phyloP scores from a whole-genome alignment of 2,113 vertebrate genomes.

The Zosterops borbonicus region DNA sequence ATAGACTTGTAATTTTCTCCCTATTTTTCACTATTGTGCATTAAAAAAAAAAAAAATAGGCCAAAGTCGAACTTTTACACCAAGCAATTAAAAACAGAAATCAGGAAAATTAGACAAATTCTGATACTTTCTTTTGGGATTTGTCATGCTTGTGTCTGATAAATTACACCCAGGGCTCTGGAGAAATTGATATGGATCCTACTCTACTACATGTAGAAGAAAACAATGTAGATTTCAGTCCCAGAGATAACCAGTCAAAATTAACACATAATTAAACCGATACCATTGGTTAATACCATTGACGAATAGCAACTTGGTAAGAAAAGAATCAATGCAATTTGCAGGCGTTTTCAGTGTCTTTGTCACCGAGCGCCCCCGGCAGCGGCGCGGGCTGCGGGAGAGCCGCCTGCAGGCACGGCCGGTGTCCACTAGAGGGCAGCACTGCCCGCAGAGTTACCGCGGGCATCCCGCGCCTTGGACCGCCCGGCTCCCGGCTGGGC shows the following conservation, averaged over 20 bases:
- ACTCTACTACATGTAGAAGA: background rate
- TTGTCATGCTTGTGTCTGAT: background rate
- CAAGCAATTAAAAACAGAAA: background rate
- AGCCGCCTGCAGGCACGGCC: background rate
- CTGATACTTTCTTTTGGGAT: background rate
- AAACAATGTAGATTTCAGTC: background rate
- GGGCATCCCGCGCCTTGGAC: no score
- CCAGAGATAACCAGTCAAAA: background rate
- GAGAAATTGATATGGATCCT: background rate
- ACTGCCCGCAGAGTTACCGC: background rate
- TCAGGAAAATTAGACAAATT: background rate
- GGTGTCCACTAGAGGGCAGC: background rate
- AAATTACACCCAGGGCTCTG: background rate
- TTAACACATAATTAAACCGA: background rate
- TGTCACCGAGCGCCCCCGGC: background rate
- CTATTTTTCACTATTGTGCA: background rate
- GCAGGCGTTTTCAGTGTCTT: background rate
- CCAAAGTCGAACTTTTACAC: background rate
- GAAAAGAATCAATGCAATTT: background rate
- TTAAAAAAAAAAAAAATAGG: background rate
- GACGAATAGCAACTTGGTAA: background rate
- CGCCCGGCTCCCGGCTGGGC: no score
- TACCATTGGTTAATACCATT: background rate
- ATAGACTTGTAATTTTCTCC: background rate
- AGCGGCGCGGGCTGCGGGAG: background rate